A percentile compares a stretch with the other conserved stretches of the same genome.
These are phyloP conservation scores for Tragelaphus eurycerus DNA, from an alignment of 2,797 vertebrate species.

Conservation along the genomic window DNA sequence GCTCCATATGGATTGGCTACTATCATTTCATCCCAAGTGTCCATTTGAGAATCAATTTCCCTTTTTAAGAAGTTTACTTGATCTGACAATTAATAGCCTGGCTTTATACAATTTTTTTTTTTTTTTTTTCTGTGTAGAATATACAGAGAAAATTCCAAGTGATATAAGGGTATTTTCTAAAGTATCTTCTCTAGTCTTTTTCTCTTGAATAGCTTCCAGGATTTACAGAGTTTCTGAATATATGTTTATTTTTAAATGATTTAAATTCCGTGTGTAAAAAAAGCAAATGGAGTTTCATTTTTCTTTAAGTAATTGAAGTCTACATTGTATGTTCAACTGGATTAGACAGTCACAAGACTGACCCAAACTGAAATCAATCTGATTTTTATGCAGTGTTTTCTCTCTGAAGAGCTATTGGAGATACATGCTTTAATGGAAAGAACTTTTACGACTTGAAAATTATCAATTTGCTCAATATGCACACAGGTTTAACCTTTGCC, in stretches of 20 bases:
- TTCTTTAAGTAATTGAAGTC: neutral
- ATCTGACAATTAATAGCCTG: conserved; percentile 48
- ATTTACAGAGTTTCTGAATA: neutral
- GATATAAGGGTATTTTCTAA: neutral
- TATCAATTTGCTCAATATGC: conserved; percentile 24
- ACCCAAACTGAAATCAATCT: conserved; percentile 32
- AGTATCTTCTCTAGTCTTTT: neutral
- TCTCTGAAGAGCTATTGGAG: conserved; percentile 49
- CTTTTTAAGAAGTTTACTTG: conserved; percentile 47
- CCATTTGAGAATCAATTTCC: conserved; percentile 59
- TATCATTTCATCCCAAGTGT: conserved; percentile 41
- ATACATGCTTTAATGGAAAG: conserved; percentile 33
- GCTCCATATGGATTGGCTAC: conserved; percentile 14
- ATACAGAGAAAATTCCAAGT: neutral
- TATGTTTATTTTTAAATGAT: conserved; percentile 40
- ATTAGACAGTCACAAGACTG: conserved; percentile 24
- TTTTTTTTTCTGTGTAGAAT: neutral
- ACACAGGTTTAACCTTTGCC: conserved; percentile 48
- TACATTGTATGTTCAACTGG: conserved; percentile 9
- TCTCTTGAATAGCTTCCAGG: neutral
- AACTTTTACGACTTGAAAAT: neutral
- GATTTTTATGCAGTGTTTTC: conserved; percentile 33
- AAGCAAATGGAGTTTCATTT: conserved; percentile 37
- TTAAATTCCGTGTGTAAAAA: conserved; percentile 44
- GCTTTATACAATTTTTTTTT: neutral